phyloP scores from a whole-genome alignment of 2,888 invertebrate species.

The Ophioninae sp. region DNA sequence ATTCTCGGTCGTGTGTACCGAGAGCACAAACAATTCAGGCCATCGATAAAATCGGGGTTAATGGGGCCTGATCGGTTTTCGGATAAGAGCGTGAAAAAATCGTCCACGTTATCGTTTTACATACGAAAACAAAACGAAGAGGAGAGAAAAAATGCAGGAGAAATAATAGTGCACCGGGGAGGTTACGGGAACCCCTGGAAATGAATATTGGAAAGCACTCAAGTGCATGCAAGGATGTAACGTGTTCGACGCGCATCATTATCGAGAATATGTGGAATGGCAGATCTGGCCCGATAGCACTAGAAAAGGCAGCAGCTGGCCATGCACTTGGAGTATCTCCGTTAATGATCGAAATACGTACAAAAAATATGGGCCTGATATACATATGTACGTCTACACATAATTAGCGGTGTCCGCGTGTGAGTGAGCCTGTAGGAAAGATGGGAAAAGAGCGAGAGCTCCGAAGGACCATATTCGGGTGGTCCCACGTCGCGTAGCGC shows the following conservation, averaged over 20 bases:
- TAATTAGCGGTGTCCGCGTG: constrained; percentile 2
- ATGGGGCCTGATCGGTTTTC: constrained; percentile 53
- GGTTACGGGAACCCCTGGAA: constrained; percentile 54
- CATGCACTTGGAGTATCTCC: constrained; percentile 63
- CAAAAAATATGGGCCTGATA: constrained; percentile 50
- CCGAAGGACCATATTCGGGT: constrained; percentile 10
- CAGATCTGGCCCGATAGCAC: constrained; percentile 63
- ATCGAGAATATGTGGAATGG: constrained; percentile 65
- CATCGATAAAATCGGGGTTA: constrained; percentile 55
- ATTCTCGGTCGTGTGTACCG: no score
- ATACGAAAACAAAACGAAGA: constrained; percentile 23
- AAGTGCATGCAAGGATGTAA: constrained; percentile 44
- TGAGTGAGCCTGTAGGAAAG: constrained; percentile 18
- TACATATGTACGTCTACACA: constrained; percentile 39
- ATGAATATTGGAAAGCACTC: constrained; percentile 68
- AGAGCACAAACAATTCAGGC: constrained; percentile 35
- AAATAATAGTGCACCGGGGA: constrained; percentile 40
- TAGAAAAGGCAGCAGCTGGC: constrained; percentile 65
- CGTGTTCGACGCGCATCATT: constrained; percentile 61
- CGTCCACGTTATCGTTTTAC: constrained; percentile 36
- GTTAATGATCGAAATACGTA: constrained; percentile 63
- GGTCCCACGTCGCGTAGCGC: constrained; percentile 27
- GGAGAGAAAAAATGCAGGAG: constrained; percentile 20
- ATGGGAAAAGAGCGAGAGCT: constrained; percentile 16
- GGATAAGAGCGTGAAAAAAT: constrained; percentile 44